Percentiles rank a stretch among this genome's conserved stretches.
Conservation (phyloP, 2,113 vertebrate genomes). For the Dasyurus viverrinus region DNA sequence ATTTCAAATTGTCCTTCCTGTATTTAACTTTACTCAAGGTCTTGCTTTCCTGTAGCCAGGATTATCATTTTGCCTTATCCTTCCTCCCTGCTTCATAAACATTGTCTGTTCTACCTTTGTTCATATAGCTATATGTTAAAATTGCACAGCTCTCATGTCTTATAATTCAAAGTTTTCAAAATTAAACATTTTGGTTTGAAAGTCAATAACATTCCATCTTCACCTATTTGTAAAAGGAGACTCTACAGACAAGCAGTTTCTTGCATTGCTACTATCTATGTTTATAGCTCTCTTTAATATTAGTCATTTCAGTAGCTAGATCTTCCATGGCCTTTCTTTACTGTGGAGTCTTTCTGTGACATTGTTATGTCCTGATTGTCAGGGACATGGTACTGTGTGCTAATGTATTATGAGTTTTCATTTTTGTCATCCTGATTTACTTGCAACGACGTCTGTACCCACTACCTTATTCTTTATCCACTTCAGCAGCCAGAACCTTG, state of each 20-base stretch:
- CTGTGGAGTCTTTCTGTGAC: not conserved
- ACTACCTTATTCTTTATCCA: not conserved
- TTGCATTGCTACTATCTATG: not conserved
- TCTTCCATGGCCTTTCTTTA: not conserved
- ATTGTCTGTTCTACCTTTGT: not conserved
- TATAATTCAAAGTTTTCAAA: not conserved
- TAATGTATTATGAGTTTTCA: constrained; percentile 43
- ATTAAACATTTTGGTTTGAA: not conserved
- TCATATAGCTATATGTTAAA: not conserved
- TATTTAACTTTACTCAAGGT: not conserved
- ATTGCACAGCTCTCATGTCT: not conserved
- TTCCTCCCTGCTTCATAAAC: constrained; percentile 32
- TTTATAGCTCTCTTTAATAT: constrained; percentile 16
- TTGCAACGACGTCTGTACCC: constrained; percentile 16
- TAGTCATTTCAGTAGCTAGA: constrained; percentile 4
- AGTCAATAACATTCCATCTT: constrained; percentile 31
- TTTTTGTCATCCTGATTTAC: constrained; percentile 43
- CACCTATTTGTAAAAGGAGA: not conserved
- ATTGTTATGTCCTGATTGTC: constrained; percentile 40
- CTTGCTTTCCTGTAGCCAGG: constrained; percentile 2
- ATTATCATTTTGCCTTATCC: constrained; percentile 25
- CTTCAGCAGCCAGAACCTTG: constrained; percentile 32
- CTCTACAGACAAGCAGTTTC: not conserved
- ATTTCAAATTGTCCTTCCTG: not conserved
- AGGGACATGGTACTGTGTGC: not conserved